phyloP scores from a whole-genome alignment of 2,797 vertebrate genomes.

The Enteromius mattozi region DNA sequence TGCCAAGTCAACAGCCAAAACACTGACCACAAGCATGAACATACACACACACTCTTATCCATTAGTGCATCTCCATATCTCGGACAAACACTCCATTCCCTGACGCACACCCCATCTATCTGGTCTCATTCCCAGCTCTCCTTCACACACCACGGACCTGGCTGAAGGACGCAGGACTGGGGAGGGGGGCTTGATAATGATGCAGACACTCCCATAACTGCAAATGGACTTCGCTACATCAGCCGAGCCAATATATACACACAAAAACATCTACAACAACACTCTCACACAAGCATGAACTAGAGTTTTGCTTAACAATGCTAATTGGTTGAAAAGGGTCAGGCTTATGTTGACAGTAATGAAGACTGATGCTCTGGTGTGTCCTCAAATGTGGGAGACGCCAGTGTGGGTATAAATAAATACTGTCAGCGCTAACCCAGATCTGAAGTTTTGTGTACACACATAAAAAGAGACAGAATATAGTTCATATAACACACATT shows the following conservation, averaged over 20 bases:
- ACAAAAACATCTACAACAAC: constrained; percentile 42
- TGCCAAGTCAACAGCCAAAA: constrained; percentile 29
- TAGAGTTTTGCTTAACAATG: constrained; percentile 63
- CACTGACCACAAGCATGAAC: constrained; percentile 62
- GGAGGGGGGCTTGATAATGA: constrained; percentile 52
- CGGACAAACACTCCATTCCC: constrained; percentile 57
- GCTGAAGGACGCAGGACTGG: constrained; percentile 56
- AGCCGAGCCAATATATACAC: constrained; percentile 1
- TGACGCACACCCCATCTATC: constrained; percentile 31
- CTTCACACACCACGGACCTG: constrained; percentile 58
- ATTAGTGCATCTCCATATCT: constrained; percentile 64
- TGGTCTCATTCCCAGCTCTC: constrained; percentile 46
- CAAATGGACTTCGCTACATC: constrained; percentile 43
- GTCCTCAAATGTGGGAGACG: constrained; percentile 70
- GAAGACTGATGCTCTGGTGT: constrained; percentile 77
- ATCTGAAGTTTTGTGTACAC: constrained; percentile 50
- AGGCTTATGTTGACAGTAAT: constrained; percentile 79
- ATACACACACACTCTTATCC: constrained; percentile 53
- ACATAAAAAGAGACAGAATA: constrained; percentile 25
- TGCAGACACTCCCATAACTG: constrained; percentile 49
- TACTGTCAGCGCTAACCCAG: constrained; percentile 57
- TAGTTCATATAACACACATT: background rate
- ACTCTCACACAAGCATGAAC: constrained; percentile 53
- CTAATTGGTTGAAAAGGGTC: constrained; percentile 79
- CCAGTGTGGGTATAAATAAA: constrained; percentile 52